These are phyloP conservation scores for Bufo gargarizans DNA, from an alignment of 2,113 vertebrate genomes.

Conservation along the genomic window DNA sequence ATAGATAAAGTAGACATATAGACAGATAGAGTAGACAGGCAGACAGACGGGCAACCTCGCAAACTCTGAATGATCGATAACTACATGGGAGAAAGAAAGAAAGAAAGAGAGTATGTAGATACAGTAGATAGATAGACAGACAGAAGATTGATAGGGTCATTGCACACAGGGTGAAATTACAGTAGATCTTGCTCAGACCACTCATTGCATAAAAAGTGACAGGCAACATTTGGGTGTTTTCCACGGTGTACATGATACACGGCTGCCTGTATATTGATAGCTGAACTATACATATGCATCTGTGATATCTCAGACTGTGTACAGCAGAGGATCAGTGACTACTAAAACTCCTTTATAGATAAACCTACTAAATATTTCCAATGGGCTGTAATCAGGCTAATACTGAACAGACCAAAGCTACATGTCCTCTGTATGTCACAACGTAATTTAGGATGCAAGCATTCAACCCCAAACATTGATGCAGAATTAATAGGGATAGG, in stretches of 20 bases:
- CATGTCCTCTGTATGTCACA: background rate
- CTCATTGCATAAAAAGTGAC: background rate
- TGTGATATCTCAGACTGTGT: background rate
- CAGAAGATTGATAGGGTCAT: background rate
- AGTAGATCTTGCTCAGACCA: background rate
- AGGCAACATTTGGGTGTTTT: slow-evolving; percentile 18
- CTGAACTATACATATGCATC: background rate
- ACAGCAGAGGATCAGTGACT: background rate
- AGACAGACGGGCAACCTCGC: too few relatives aligned
- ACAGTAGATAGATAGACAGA: background rate
- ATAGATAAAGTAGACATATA: too few relatives aligned
- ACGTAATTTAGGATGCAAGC: background rate
- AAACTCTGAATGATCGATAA: too few relatives aligned
- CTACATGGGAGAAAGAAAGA: too few relatives aligned
- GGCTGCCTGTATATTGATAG: background rate
- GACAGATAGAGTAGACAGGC: too few relatives aligned
- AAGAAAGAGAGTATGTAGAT: background rate
- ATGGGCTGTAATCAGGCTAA: background rate
- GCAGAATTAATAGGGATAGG: background rate
- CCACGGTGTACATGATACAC: slow-evolving; percentile 9
- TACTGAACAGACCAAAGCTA: background rate
- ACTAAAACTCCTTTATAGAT: background rate
- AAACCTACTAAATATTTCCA: background rate
- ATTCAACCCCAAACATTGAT: background rate
- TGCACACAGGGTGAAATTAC: background rate